phyloP scores from a whole-genome alignment of 2,113 vertebrate genomes.

The Martes martes region DNA sequence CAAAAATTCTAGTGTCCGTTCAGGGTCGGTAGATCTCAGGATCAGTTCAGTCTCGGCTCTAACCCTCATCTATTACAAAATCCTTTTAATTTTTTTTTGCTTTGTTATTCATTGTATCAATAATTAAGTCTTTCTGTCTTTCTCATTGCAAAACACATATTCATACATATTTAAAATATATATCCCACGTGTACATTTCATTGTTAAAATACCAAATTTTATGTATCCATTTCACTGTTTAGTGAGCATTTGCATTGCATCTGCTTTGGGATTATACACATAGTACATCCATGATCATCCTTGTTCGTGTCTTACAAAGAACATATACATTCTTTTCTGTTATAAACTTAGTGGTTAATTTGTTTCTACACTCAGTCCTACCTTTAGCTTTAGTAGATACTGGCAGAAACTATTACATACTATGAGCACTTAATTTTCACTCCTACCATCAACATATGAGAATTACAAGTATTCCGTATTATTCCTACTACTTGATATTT shows the following conservation, averaged over 20 bases:
- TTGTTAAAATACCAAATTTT: neutral
- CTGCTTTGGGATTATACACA: neutral
- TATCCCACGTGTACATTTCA: neutral
- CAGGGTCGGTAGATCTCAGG: neutral
- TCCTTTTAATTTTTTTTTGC: neutral
- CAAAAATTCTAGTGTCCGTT: neutral
- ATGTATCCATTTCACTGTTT: neutral
- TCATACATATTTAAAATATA: neutral
- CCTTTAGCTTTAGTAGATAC: neutral
- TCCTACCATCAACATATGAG: neutral
- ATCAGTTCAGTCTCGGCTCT: neutral
- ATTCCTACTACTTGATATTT: neutral
- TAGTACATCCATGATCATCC: neutral
- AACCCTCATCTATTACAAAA: neutral
- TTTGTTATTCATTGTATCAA: neutral
- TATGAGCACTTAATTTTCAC: neutral
- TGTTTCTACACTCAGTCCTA: neutral
- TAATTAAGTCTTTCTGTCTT: neutral
- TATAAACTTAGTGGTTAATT: neutral
- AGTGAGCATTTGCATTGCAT: neutral
- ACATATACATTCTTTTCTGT: neutral
- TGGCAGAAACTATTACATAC: neutral
- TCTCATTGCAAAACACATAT: neutral
- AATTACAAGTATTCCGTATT: neutral
- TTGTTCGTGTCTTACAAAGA: neutral